Percentiles rank a stretch among this genome's conserved stretches.
phyloP scores from a whole-genome alignment of 1,140 invertebrate genomes.

The Babylonia areolata region DNA sequence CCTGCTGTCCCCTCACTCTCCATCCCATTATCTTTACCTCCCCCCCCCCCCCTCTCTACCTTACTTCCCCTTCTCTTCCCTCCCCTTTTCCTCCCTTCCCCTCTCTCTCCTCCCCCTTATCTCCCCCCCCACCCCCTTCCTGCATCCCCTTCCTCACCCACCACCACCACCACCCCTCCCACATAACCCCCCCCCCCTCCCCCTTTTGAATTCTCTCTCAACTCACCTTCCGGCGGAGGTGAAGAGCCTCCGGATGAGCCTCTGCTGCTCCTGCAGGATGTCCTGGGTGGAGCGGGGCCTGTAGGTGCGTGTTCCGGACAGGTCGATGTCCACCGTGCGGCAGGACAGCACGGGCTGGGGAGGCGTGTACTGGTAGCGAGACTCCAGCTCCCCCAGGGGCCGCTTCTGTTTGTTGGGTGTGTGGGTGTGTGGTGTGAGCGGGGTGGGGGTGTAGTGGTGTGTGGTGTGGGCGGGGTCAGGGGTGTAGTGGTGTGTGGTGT shows the following conservation, averaged over 20 bases:
- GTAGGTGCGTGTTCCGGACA: constrained; percentile 65
- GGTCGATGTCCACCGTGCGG: constrained; percentile 66
- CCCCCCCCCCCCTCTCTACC: no score
- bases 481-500: no score
- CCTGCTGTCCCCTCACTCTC: no score
- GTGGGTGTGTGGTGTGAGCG: no score
- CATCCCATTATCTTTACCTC: no score
- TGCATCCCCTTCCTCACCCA: no score
- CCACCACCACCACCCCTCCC: no score
- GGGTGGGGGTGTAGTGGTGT: no score
- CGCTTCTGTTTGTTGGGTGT: constrained; percentile 65
- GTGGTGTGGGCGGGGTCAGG: no score
- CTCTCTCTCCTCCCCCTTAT: neutral
- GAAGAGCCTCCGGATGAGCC: constrained; percentile 61
- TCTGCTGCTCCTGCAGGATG: constrained; percentile 67
- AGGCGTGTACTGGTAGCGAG: constrained; percentile 58
- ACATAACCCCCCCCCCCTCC: no score
- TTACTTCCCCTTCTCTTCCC: neutral
- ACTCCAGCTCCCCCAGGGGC: constrained; percentile 66
- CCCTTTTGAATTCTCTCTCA: no score
- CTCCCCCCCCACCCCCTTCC: no score
- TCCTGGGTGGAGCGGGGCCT: constrained; percentile 65
- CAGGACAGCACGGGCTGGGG: constrained; percentile 68
- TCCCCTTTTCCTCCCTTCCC: neutral
- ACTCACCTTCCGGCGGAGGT: constrained; percentile 38